These are phyloP conservation scores for Craseonycteris thonglongyai DNA, from an alignment of 2,113 vertebrate species.

Conservation along the genomic window DNA sequence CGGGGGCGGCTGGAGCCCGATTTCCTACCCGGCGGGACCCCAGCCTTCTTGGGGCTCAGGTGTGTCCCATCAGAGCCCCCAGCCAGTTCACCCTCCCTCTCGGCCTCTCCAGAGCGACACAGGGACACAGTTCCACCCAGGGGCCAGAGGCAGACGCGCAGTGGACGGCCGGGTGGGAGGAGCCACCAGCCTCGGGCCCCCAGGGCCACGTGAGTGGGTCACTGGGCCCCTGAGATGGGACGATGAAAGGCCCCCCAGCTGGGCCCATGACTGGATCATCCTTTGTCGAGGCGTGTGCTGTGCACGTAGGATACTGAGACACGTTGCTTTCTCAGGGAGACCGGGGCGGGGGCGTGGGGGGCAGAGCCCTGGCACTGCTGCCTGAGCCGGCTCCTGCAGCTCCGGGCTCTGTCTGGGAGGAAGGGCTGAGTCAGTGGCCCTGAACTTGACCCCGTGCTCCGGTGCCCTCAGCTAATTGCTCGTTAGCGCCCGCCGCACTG, in stretches of 20 bases:
- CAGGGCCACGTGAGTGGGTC: neutral
- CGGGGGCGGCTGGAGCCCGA: fast-evolving
- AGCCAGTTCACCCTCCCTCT: fast-evolving
- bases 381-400: fast-evolving
- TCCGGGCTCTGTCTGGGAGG: neutral
- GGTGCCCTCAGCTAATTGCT: neutral
- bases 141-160: neutral
- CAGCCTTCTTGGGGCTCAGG: neutral
- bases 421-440: neutral
- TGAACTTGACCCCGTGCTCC: neutral
- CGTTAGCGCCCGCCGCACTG: fast-evolving
- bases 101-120: neutral
- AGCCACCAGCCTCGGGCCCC: fast-evolving
- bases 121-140: fast-evolving
- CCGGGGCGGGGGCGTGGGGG: neutral
- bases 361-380: neutral
- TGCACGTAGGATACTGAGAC: fast-evolving
- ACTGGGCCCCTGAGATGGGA: neutral
- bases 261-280: fast-evolving
- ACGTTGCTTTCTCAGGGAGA: fast-evolving
- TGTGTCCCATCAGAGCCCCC: neutral
- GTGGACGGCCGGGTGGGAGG: fast-evolving
- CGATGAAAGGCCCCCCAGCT: fast-evolving
- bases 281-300: fast-evolving
- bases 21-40: neutral